phyloP scores from a whole-genome alignment of 2,888 invertebrate genomes.

The Leptarthrus brevirostris region DNA sequence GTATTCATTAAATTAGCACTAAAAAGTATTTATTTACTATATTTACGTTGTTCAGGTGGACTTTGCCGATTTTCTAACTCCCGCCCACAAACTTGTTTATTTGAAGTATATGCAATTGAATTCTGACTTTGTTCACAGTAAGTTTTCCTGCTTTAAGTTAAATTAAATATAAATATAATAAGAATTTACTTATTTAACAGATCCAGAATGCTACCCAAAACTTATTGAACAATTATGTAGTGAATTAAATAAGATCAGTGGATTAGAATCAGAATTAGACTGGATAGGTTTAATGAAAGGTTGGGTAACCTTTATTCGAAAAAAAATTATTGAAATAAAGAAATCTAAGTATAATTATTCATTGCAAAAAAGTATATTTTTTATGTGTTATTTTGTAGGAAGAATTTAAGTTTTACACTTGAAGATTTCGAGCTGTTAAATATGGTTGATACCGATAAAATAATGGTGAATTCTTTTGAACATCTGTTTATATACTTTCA shows the following conservation, averaged over 20 bases:
- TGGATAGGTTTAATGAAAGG: conserved; percentile 46
- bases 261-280: conserved; percentile 17
- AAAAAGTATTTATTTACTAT: no score
- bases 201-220: conserved; percentile 49
- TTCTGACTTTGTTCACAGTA: conserved; percentile 48
- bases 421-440: conserved; percentile 52
- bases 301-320: conserved; percentile 43
- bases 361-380: background rate
- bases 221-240: conserved; percentile 44
- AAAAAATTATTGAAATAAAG: conserved; percentile 36
- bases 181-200: no score
- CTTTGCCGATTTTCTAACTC: conserved; percentile 37
- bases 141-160: background rate
- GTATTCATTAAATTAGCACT: no score
- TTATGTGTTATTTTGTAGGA: conserved; percentile 6
- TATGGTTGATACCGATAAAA: conserved; percentile 49
- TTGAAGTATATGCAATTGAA: conserved; percentile 50
- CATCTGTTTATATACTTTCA: background rate
- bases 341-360: background rate
- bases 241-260: no score
- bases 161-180: no score
- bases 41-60: conserved; percentile 8
- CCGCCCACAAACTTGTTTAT: no score
- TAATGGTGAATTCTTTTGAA: background rate
- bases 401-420: conserved; percentile 33